Evolutionary conservation across 2,888 invertebrate species (phyloP).

Genomic region (Rhagium mordax): DNA sequence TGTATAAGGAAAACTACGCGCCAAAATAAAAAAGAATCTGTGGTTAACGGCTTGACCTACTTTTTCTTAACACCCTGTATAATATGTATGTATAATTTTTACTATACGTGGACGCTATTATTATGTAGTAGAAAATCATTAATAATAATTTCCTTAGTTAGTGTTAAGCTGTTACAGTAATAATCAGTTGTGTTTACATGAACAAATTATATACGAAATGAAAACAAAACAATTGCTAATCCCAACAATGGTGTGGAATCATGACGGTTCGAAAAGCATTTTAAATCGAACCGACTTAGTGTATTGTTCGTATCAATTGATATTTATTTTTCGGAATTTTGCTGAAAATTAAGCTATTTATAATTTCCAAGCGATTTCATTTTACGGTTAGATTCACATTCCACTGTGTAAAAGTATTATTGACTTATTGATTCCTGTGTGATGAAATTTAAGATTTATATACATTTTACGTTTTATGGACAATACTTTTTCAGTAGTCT

Average conservation of each 20-base stretch:
- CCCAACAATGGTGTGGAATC: constrained; percentile 5
- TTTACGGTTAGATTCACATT: constrained; percentile 57
- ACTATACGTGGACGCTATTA: too few species aligned
- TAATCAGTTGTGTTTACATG: background rate
- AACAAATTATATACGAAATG: constrained; percentile 10
- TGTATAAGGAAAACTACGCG: too few species aligned
- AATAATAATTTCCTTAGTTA: background rate
- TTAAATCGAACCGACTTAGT: constrained; percentile 19
- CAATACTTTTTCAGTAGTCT: background rate
- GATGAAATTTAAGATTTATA: constrained; percentile 17
- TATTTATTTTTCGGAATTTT: constrained; percentile 45
- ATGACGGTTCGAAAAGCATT: constrained; percentile 14
- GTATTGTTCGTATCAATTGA: constrained; percentile 12
- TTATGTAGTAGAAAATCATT: background rate
- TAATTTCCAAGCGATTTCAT: constrained; percentile 60
- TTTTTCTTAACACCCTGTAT: too few species aligned
- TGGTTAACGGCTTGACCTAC: too few species aligned
- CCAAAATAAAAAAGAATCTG: too few species aligned
- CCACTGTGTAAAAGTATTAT: constrained; percentile 27
- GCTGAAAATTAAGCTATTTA: constrained; percentile 61
- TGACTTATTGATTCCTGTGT: constrained; percentile 15
- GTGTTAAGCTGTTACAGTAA: background rate
- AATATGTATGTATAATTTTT: too few species aligned
- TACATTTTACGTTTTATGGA: background rate
- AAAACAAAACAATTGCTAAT: constrained; percentile 18